phyloP scores from a whole-genome alignment of 2,113 vertebrate species.

The Embiotoca jacksoni region DNA sequence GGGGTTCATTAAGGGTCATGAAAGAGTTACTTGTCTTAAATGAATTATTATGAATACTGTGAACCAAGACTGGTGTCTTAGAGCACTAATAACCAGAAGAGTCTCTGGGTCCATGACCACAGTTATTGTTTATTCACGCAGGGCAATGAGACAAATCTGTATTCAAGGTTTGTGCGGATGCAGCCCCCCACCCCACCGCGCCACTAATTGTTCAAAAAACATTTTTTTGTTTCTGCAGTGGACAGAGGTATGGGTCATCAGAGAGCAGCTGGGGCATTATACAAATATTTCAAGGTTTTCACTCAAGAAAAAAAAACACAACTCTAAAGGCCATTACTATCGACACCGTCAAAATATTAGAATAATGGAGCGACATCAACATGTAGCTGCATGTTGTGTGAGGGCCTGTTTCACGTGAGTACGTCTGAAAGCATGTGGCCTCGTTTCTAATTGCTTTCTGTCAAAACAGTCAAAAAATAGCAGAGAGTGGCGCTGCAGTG shows the following conservation, averaged over 20 bases:
- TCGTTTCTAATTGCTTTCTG: constrained; percentile 38
- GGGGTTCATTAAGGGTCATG: not conserved
- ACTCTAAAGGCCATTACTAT: constrained; percentile 14
- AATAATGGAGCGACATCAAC: constrained; percentile 32
- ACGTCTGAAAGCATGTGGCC: constrained; percentile 46
- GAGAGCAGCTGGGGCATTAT: constrained; percentile 38
- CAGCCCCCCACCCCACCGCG: constrained; percentile 3
- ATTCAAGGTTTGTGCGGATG: constrained; percentile 66
- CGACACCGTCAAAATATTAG: constrained; percentile 8
- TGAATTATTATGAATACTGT: constrained; percentile 27
- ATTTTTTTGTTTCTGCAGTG: constrained; percentile 55
- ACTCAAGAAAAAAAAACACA: constrained; percentile 43
- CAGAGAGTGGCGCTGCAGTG: constrained; percentile 7
- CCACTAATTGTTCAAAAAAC: constrained; percentile 66
- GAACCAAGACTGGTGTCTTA: constrained; percentile 19
- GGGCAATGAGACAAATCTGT: constrained; percentile 65
- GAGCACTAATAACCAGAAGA: not conserved
- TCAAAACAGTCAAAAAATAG: constrained; percentile 34
- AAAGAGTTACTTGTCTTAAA: constrained; percentile 14
- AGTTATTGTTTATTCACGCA: constrained; percentile 78
- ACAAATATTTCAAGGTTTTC: constrained; percentile 40
- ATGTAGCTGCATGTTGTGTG: constrained; percentile 20
- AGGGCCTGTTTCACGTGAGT: constrained; percentile 50
- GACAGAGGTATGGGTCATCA: constrained; percentile 33
- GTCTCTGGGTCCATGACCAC: constrained; percentile 49